Base-by-base conservation (phyloP, 2,797 vertebrate species). In the Anabacerthia variegaticeps region DNA sequence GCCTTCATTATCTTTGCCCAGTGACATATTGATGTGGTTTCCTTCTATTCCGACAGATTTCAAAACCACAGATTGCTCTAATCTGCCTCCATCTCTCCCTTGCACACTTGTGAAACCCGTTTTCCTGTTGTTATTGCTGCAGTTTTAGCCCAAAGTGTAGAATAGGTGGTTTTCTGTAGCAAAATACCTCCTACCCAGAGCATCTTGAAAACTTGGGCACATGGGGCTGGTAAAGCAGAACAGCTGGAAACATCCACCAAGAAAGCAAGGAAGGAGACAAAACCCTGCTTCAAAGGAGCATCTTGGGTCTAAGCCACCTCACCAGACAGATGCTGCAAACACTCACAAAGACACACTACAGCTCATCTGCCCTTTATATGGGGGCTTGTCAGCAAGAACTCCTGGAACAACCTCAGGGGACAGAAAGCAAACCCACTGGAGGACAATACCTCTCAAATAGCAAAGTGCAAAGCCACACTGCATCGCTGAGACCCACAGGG, bases 41-140 rank as follows among this genome's bases (percentile, higher is more conserved):
- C 77, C 67, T 76, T 93, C 93, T 71, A 75, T 92, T 90, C 75
- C 0, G 2, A 76, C 66, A 55, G 80, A 89, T 90, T 95, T 92
- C 88, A 84, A 94, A 95, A 73, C 85, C 88, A 93, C 93, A 84
- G 73, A 73, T 90, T 82, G 55, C 21, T 92, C 71, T 94, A 62
- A 84, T 90, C 66, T 90, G 43, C 30, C 85, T 84, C 58, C 65
- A 72, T 62, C 77, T 88, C 83, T 87, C 80, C 32, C 54, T 58
- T 62, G 49, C 41, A 56, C 11, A 28, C 65, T 71, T 76, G 66
- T 90, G 73, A 90, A 85, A 62, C 43, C 51, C 28, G 0, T 32
- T 92, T 95, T 80, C 86, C 69, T 94, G 68, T 72, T 68, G 46
- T 72, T 88, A 41, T 19, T 75, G 39, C 61, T 90, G 12, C 43